Base-by-base conservation (phyloP, 1,140 invertebrate species). In the Hetaerina americana region DNA sequence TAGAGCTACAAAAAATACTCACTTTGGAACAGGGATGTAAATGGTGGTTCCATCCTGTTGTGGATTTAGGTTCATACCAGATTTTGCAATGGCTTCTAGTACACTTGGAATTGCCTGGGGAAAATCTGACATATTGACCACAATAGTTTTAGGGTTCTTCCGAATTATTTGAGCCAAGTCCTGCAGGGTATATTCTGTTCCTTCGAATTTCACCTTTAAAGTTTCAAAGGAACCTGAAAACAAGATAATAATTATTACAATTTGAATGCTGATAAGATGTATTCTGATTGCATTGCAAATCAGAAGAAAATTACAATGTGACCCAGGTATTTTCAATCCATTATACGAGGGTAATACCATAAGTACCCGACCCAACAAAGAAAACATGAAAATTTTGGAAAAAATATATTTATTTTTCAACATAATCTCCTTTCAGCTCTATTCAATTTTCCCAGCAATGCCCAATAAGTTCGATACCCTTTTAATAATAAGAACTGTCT, bases 21-120 rank as follows among this genome's bases (percentile, higher is more conserved):
- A 92, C 90, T 95, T 96, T 12, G 95, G 94, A 75, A 95, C 85
- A 29, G 92, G 90, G 70, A 97, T 84, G 82, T 89, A 96, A 66
- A 97, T 79, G 0, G 88, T 92, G 18, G 92, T 96, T 29, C 94
- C 94, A 79, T 97, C 95, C 81, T 96, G 93, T 79, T 97, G 95
- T 0, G 95, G 95, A 85, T 94, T 97, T 27, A 98, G 82, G 80
- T 96, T 96, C 84, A 97, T 88, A 68, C 93, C 93, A 74, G 93
- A 94, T 66, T 86, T 86, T 27, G 82, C 76, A 27, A 98, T 85
- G 5, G 90, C 87, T 76, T 89, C 87, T 25, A 96, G 74, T 12
- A 92, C 90, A 75, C 87, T 83, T 66, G 90, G 89, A 75, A 94
- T 89, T 6, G 88, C 89, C 85, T 94, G 91, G 8, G 95, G 94